phyloP scores from a whole-genome alignment of 1,140 invertebrate genomes.

The Drosophila eugracilis region DNA sequence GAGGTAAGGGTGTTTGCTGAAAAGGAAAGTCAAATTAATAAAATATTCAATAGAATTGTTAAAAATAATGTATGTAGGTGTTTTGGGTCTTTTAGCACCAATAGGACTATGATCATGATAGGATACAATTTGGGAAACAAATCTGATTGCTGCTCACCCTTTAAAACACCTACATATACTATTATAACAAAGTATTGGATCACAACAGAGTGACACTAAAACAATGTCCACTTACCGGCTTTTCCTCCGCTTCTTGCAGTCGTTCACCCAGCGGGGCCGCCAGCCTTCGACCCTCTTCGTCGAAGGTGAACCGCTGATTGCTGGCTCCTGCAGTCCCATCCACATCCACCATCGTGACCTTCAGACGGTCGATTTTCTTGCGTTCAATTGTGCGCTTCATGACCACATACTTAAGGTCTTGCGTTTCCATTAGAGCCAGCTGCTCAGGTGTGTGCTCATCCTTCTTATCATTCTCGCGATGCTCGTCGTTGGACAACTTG shows the following conservation, averaged over 20 bases:
- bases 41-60: no score
- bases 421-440: conserved; percentile 94
- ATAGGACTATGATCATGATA: no score
- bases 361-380: conserved; percentile 94
- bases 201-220: background rate
- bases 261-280: conserved; percentile 86
- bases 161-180: no score
- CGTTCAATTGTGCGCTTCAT: conserved; percentile 94
- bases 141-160: no score
- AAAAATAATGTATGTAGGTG: no score
- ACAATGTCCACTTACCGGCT: background rate
- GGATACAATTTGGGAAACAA: no score
- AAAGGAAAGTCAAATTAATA: conserved; percentile 53
- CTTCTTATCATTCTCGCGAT: conserved; percentile 88
- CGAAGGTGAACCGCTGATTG: conserved; percentile 93
- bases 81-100: no score
- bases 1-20: conserved; percentile 86
- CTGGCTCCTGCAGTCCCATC: conserved; percentile 87
- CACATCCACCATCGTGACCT: conserved; percentile 93
- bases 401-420: conserved; percentile 95
- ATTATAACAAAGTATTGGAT: no score
- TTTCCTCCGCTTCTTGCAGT: conserved; percentile 88
- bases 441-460: conserved; percentile 92
- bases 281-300: conserved; percentile 89
- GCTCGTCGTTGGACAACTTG: conserved; percentile 89